Percentiles rank a stretch among this genome's conserved stretches.
Conservation (phyloP, 2,797 vertebrate genomes). For the Tokudaia muenninki region DNA sequence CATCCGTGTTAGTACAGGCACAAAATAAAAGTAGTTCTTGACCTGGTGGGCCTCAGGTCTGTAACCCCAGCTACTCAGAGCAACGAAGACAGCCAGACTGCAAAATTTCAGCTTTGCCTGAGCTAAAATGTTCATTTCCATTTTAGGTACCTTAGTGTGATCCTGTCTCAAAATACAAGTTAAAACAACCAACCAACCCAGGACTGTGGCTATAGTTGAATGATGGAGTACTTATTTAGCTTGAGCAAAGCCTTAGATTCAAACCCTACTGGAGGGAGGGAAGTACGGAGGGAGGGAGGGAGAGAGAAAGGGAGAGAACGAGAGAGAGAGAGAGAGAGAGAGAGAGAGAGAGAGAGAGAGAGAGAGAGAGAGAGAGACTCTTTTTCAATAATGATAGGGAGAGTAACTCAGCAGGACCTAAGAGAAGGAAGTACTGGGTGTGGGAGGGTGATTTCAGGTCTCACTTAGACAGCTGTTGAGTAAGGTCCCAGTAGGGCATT, state of each 20-base stretch:
- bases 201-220: neutral
- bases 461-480: neutral
- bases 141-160: neutral
- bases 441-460: neutral
- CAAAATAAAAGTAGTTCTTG: neutral
- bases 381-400: neutral
- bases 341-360: no score
- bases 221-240: neutral
- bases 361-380: fast-evolving
- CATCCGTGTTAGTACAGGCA: neutral
- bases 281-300: neutral
- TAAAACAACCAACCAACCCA: neutral
- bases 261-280: neutral
- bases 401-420: neutral
- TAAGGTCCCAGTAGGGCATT: neutral
- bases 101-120: neutral
- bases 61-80: neutral
- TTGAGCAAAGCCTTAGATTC: neutral
- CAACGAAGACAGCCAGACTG: neutral
- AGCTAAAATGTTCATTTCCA: neutral
- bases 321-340: neutral
- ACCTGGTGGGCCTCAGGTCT: neutral
- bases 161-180: neutral
- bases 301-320: fast-evolving
- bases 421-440: neutral